Percentiles rank a stretch among this genome's conserved stretches.
Conservation (phyloP, 2,797 vertebrate species). For the Brotula barbata region DNA sequence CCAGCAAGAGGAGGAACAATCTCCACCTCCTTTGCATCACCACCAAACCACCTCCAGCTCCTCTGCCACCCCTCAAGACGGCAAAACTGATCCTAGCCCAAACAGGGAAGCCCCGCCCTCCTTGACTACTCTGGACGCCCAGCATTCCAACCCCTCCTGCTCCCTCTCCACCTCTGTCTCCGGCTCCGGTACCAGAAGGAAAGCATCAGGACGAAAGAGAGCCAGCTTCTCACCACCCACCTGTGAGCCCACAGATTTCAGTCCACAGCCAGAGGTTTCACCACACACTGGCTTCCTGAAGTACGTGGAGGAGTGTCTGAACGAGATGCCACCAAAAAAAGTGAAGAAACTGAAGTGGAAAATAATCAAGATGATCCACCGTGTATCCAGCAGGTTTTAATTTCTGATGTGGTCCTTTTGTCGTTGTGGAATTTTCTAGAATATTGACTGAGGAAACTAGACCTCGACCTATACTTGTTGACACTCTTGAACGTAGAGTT, state of each 20-base stretch:
- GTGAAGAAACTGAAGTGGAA: slow-evolving; percentile 64
- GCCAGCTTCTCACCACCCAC: neutral
- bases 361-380: slow-evolving; percentile 66
- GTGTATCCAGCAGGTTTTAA: slow-evolving; percentile 40
- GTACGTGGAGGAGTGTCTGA: slow-evolving; percentile 71
- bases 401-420: too few relatives aligned
- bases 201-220: slow-evolving; percentile 42
- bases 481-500: too few relatives aligned
- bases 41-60: neutral
- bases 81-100: neutral
- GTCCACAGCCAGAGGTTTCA: slow-evolving; percentile 31
- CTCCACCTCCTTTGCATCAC: slow-evolving; percentile 1
- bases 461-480: too few relatives aligned
- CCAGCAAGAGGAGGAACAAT: slow-evolving; percentile 2
- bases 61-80: too few relatives aligned
- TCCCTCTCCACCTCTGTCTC: slow-evolving; percentile 40
- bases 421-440: too few relatives aligned
- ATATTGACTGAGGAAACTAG: too few relatives aligned
- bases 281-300: slow-evolving; percentile 62
- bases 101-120: slow-evolving; percentile 40
- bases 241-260: slow-evolving; percentile 36
- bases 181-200: slow-evolving; percentile 36
- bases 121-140: slow-evolving; percentile 53
- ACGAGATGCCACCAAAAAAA: slow-evolving; percentile 54
- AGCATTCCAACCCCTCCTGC: slow-evolving; percentile 44